Base-by-base conservation (phyloP, 2,888 invertebrate genomes). In the Schizotus pectinicornis region DNA sequence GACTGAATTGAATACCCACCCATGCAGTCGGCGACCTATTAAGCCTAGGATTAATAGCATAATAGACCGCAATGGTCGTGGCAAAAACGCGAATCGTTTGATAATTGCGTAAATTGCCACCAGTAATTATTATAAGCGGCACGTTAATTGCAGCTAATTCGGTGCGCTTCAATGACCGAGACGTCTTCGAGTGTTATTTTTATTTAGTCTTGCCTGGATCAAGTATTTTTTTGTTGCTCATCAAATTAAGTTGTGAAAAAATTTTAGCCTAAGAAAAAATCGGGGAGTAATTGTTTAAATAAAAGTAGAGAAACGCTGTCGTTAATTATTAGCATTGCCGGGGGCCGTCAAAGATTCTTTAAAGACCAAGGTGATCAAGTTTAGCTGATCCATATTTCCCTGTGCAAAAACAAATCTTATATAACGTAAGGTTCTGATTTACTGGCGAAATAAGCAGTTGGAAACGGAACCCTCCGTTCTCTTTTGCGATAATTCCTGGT, bases 341-440 rank as follows among this genome's bases (percentile, higher is more conserved):
- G 34, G 11, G 50, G 50, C 50, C 38, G 32, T 8, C 3, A 48
- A 30, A 56, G 56, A 51, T 56, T 50, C 56, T 56, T 51, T 56
- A 45, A 56, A 56, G 56, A 56, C 56, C 56, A 56, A 56, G 56
- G 56, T 56, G 56, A 56, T 56, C 56, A 9, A 46, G 56, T 56
- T 35, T n/a, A 31, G 14, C 22, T 56, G 56, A 56, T 56, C 56
- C 41, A 56, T 51, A 56, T 56, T 51, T 46, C 42, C 45, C 50
- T 36, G 2, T 3, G 39, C 39, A 39, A 39, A 39, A 39, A 39
- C 8, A 39, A 9, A 39, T 13, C n/a, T 39, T 39, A 39, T 39
- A 39, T 39, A 39, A 39, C 39, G 6, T n/a, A 9, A 39, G 9
- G 9, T n/a, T 35, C 6, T 11, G 36, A 35, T 35, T 35, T 35